These are phyloP conservation scores for Erethizon dorsatum DNA, from an alignment of 2,797 vertebrate species.

Conservation along the genomic window DNA sequence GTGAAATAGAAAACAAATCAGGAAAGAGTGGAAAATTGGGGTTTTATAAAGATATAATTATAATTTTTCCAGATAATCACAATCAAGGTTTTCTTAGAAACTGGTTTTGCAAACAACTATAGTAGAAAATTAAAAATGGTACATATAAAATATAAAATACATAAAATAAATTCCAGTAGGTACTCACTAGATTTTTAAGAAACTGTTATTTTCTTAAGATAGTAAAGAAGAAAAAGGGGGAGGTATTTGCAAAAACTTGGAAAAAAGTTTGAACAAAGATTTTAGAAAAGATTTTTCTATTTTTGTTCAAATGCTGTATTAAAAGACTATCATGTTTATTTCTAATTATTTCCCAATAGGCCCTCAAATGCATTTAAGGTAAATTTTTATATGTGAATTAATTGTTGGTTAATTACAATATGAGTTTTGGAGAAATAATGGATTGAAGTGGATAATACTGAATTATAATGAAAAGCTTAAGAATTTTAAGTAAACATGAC, in stretches of 20 bases:
- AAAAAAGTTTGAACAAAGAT: neutral
- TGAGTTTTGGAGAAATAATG: slow-evolving; percentile 60
- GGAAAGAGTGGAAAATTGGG: neutral
- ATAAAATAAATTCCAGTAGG: neutral
- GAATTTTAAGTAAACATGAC: slow-evolving; percentile 65
- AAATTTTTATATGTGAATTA: slow-evolving; percentile 67
- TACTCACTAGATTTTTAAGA: slow-evolving; percentile 15
- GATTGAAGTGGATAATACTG: slow-evolving; percentile 56
- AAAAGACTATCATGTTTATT: slow-evolving; percentile 65
- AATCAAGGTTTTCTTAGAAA: neutral
- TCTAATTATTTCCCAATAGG: slow-evolving; percentile 54
- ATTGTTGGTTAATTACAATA: slow-evolving; percentile 61
- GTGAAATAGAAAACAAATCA: slow-evolving; percentile 28
- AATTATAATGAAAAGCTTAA: slow-evolving; percentile 71
- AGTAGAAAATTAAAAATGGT: slow-evolving; percentile 45
- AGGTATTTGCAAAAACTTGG: slow-evolving; percentile 12
- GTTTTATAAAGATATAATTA: slow-evolving; percentile 18
- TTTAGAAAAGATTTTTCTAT: slow-evolving; percentile 54
- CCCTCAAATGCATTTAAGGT: slow-evolving; percentile 62
- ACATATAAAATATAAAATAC: slow-evolving; percentile 1
- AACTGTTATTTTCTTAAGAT: slow-evolving; percentile 1
- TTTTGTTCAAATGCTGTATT: slow-evolving; percentile 57
- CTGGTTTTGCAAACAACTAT: slow-evolving; percentile 25
- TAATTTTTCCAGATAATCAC: neutral
- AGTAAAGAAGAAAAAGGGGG: neutral